phyloP scores from a whole-genome alignment of 2,888 invertebrate genomes.

The Dynastes grantii region DNA sequence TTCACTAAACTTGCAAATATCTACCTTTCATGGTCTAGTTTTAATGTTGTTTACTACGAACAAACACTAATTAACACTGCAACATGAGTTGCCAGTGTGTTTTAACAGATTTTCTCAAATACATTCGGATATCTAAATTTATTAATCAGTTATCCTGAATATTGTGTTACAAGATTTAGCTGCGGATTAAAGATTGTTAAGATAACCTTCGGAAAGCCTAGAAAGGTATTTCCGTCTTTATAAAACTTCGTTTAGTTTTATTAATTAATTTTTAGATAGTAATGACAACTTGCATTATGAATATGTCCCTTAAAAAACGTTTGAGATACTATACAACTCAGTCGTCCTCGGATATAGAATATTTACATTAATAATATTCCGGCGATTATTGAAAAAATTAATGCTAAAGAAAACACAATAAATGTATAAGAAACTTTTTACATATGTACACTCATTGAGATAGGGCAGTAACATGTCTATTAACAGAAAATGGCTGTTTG shows the following conservation, averaged over 20 bases:
- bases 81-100: background rate
- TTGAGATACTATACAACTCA: no score
- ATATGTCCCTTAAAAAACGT: no score
- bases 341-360: no score
- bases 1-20: background rate
- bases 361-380: no score
- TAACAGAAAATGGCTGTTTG: no score
- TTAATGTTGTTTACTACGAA: background rate
- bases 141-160: conserved; percentile 10
- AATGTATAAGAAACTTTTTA: no score
- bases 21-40: background rate
- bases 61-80: background rate
- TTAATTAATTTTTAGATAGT: background rate
- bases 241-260: background rate
- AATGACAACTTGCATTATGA: no score
- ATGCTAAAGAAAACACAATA: no score
- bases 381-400: no score
- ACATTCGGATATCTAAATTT: background rate
- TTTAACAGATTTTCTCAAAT: background rate
- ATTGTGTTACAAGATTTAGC: background rate
- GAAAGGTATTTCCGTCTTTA: background rate
- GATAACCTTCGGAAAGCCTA: background rate
- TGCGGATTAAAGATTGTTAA: background rate
- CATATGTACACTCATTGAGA: no score
- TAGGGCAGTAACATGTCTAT: no score